Base-by-base conservation (phyloP, 1,140 invertebrate genomes). In the Calephelis nemesis region DNA sequence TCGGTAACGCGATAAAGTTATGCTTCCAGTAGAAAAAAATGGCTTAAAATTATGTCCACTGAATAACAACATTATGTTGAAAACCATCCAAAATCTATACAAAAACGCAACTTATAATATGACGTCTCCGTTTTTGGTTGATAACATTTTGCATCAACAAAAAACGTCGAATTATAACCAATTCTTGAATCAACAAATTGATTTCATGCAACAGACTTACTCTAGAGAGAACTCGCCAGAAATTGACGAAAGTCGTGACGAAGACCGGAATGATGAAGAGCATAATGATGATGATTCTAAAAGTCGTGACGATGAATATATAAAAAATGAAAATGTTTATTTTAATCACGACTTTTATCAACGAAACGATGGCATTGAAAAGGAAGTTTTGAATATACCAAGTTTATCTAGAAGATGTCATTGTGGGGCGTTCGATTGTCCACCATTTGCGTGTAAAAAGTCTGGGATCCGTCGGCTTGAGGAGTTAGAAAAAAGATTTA, bases 131-230 rank as follows among this genome's bases (percentile, higher is more conserved):
- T 92, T 92, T 74, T 67, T 92, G 50, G 88, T 92, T 11, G 91
- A 92, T 68, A 91, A 92, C 47, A 90, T 92, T 11, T 66, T 92
- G 50, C 90, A 92, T 52, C 90, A 92, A 64, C 91, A 92, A 65
- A 92, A 92, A 67, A 82, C 74, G 0, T 83, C 74, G 0, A 91
- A 87, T 30, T 84, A 92, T 65, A 91, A 88, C n/a, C 91, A 92
- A 66, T 92, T 91, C 68, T 71, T 92, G 9, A 92, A 92, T 62
- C 88, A 91, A 39, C 91, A 92, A 48, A 65, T 92, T 2, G 87
- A 92, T 60, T 87, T 80, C 8, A 85, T 92, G 7, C 70, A 89
- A 45, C 87, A 92, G 48, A 80, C 85, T 15, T 85, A 65, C 47
- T 91, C 90, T 0, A 79, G 91, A 60, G 85, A 90, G 30, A 88